These are phyloP conservation scores for Catagonus wagneri DNA, from an alignment of 2,113 vertebrate genomes.

Conservation along the genomic window DNA sequence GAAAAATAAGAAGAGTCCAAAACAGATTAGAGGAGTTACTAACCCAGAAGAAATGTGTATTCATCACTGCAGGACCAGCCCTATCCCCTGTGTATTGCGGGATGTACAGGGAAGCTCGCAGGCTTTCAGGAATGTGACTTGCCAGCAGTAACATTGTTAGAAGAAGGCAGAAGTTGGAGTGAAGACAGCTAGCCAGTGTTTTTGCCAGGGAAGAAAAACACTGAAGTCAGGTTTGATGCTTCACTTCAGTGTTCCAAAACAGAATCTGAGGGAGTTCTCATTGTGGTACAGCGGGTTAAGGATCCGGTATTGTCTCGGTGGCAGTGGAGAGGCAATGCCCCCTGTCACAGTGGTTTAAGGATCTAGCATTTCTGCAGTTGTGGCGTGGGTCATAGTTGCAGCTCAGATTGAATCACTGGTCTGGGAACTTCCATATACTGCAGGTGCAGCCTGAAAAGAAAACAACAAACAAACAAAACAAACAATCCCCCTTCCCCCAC, in stretches of 20 bases:
- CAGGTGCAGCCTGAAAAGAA: no score
- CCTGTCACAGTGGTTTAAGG: no score
- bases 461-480: no score
- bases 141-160: background rate
- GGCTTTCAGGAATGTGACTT: background rate
- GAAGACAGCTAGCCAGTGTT: background rate
- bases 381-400: no score
- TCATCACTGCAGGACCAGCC: background rate
- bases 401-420: no score
- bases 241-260: background rate
- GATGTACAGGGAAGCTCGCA: background rate
- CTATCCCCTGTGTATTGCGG: background rate
- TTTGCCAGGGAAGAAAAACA: background rate
- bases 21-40: conserved; percentile 44
- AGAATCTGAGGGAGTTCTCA: background rate
- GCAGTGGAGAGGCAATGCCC: no score
- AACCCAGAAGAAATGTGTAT: conserved; percentile 48
- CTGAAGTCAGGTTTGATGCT: background rate
- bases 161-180: background rate
- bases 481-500: no score
- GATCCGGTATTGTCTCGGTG: no score
- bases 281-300: no score
- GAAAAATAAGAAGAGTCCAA: conserved; percentile 14
- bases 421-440: no score
- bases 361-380: no score